Percentiles rank a stretch among this genome's conserved stretches.
Conservation (phyloP, 1,140 invertebrate species). For the Trichonephila clavipes region DNA sequence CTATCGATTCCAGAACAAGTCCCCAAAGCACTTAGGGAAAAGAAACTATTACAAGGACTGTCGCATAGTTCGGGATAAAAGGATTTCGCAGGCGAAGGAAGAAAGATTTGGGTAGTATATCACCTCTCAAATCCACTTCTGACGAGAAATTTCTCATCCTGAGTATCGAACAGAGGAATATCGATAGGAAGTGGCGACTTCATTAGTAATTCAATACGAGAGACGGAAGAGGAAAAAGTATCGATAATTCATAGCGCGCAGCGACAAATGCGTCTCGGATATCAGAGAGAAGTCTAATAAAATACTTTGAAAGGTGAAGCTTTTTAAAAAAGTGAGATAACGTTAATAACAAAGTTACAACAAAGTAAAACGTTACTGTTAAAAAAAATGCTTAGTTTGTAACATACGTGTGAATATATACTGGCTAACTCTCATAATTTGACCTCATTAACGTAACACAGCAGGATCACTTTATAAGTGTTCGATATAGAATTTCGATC, state of each 20-base stretch:
- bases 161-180: slow-evolving; percentile 12
- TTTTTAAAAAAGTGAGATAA: neutral
- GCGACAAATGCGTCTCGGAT: neutral
- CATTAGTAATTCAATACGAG: slow-evolving; percentile 55
- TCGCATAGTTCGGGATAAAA: neutral
- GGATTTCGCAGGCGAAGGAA: neutral
- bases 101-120: neutral
- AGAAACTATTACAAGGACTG: slow-evolving; percentile 1
- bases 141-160: neutral
- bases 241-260: slow-evolving; percentile 49
- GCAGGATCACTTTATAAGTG: too few relatives aligned
- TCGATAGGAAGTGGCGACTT: slow-evolving; percentile 51
- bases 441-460: too few relatives aligned
- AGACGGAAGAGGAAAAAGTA: neutral
- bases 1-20: neutral
- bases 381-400: too few relatives aligned
- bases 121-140: neutral
- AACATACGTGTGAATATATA: too few relatives aligned
- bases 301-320: neutral
- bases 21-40: neutral
- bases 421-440: too few relatives aligned
- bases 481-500: too few relatives aligned
- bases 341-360: too few relatives aligned
- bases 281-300: neutral
- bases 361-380: too few relatives aligned